Conservation (phyloP, 2,888 invertebrate genomes). For the Amphipoea oculea region DNA sequence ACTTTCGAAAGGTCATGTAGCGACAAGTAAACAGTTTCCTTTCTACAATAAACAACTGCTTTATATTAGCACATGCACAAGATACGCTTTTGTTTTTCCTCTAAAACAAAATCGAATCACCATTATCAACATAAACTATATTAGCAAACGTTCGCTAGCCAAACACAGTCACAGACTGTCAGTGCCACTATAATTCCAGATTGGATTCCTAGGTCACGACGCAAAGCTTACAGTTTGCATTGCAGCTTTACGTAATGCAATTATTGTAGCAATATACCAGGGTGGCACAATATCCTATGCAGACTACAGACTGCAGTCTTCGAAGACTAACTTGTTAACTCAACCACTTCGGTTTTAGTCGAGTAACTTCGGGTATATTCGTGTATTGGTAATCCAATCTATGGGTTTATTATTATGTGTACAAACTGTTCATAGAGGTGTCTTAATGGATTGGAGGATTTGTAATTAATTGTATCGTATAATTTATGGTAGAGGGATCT, state of each 20-base stretch:
- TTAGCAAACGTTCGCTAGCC: constrained; percentile 11
- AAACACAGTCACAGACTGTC: constrained; percentile 26
- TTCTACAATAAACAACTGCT: background rate
- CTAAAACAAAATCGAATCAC: constrained; percentile 21
- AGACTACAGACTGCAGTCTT: constrained; percentile 46
- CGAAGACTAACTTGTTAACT: constrained; percentile 66
- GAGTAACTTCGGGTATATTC: constrained; percentile 50
- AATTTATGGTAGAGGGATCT: constrained; percentile 9
- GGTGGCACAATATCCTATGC: constrained; percentile 56
- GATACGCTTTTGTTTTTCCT: background rate
- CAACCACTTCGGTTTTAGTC: constrained; percentile 51
- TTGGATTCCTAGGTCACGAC: constrained; percentile 55
- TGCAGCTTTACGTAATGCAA: constrained; percentile 66
- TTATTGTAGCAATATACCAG: constrained; percentile 67
- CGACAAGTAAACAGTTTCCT: background rate
- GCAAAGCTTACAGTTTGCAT: constrained; percentile 62
- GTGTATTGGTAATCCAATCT: constrained; percentile 58
- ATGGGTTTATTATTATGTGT: constrained; percentile 47
- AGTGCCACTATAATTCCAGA: constrained; percentile 61
- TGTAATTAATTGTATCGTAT: constrained; percentile 3
- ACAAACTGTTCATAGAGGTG: constrained; percentile 31
- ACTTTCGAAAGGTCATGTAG: background rate
- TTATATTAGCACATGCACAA: background rate
- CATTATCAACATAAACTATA: background rate
- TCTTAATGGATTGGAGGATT: constrained; percentile 25